Evolutionary conservation across 2,888 invertebrate species (phyloP).

Genomic region (Scelioninae gen. 2): DNA sequence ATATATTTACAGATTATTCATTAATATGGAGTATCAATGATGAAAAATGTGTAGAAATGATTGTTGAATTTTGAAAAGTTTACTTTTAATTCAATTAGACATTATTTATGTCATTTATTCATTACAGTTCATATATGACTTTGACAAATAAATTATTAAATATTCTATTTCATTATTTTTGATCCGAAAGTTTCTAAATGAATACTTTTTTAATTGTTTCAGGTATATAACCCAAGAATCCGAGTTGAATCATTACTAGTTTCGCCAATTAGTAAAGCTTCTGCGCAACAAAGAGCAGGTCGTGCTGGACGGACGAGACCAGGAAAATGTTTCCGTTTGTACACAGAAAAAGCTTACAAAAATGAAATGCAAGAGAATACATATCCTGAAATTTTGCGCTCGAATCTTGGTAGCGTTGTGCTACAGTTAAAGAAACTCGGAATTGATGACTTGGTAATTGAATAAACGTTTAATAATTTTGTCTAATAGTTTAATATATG

Average conservation of each 20-base stretch:
- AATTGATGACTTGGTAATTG: constrained; percentile 97
- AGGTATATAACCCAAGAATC: constrained; percentile 89
- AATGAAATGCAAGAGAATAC: constrained; percentile 99
- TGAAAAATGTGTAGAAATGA: no score
- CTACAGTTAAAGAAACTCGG: constrained; percentile 98
- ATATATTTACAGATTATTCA: no score
- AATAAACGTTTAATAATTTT: no score
- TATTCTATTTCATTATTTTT: constrained; percentile 1
- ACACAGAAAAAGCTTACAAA: constrained; percentile 96
- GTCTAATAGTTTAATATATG: no score
- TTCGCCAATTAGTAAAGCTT: constrained; percentile 99
- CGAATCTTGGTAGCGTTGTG: constrained; percentile 97
- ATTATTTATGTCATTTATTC: no score
- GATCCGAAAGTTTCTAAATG: constrained; percentile 19
- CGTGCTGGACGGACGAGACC: constrained; percentile 98
- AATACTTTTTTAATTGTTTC: constrained; percentile 63
- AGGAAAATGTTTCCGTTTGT: constrained; percentile 97
- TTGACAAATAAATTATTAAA: no score
- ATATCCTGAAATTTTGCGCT: constrained; percentile 95
- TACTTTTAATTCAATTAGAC: no score
- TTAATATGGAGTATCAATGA: no score
- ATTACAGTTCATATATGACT: no score
- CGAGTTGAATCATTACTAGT: constrained; percentile 98
- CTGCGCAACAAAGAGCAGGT: constrained; percentile 98
- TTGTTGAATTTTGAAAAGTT: no score